Evolutionary conservation across 1,140 invertebrate species (phyloP).

Genomic region (Wasmannia auropunctata): DNA sequence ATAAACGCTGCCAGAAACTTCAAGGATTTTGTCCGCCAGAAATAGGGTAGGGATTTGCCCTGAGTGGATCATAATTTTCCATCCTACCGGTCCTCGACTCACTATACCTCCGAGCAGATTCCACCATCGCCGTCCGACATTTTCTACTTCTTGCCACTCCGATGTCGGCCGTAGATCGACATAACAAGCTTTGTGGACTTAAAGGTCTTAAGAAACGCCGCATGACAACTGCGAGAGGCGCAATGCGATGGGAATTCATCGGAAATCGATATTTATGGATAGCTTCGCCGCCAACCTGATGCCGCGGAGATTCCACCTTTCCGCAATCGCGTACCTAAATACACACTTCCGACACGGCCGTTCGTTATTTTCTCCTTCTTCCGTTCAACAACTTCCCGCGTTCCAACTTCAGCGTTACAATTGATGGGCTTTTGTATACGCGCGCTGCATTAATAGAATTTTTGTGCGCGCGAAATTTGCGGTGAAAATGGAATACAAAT

Average conservation of each 20-base stretch:
- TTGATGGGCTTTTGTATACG: background rate
- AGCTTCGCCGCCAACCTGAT: background rate
- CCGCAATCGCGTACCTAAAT: background rate
- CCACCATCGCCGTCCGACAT: slow-evolving; percentile 28
- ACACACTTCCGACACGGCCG: background rate
- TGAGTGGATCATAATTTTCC: slow-evolving; percentile 68
- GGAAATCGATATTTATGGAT: slow-evolving; percentile 34
- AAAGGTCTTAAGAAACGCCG: slow-evolving; percentile 41
- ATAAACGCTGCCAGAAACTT: slow-evolving; percentile 62
- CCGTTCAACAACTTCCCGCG: slow-evolving; percentile 4
- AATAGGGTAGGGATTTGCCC: slow-evolving; percentile 55
- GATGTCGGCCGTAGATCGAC: slow-evolving; percentile 32
- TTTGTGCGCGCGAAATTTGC: slow-evolving; percentile 28
- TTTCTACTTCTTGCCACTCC: slow-evolving; percentile 12
- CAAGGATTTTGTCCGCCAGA: slow-evolving; percentile 38
- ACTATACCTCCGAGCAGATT: slow-evolving; percentile 25
- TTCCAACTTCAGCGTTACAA: background rate
- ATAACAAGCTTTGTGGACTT: slow-evolving; percentile 66
- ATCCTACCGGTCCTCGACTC: slow-evolving; percentile 42
- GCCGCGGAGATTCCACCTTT: background rate
- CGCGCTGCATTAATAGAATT: slow-evolving; percentile 31
- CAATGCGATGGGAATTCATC: slow-evolving; percentile 45
- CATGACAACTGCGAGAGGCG: slow-evolving; percentile 36
- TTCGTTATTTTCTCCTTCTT: background rate
- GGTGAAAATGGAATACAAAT: slow-evolving; percentile 46